A percentile compares a stretch with the other conserved stretches of the same genome.
Conservation (phyloP, 2,888 invertebrate species). For the Pediacus dermestoides region DNA sequence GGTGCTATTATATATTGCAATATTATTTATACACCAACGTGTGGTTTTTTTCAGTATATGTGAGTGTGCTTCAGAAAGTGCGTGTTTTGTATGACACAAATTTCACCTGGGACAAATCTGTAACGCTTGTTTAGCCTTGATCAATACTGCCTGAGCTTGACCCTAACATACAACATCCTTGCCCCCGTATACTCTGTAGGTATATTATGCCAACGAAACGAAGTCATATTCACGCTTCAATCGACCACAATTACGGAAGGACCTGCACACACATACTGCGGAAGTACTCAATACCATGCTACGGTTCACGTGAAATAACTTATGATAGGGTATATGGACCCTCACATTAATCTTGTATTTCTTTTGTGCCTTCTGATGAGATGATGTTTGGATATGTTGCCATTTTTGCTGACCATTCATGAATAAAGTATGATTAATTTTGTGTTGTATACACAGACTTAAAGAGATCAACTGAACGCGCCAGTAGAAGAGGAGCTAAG, state of each 20-base stretch:
- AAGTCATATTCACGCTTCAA: slow-evolving; percentile 21
- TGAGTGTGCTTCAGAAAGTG: slow-evolving; percentile 8
- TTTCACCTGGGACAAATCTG: slow-evolving; percentile 26
- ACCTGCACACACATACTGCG: slow-evolving; percentile 21
- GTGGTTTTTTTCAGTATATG: no score
- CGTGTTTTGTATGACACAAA: slow-evolving; percentile 16
- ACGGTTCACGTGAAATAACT: slow-evolving; percentile 21
- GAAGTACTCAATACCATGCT: slow-evolving; percentile 26
- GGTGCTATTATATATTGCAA: no score
- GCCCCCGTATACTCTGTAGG: background rate
- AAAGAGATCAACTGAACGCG: no score
- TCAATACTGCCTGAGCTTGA: slow-evolving; percentile 24
- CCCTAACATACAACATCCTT: slow-evolving; percentile 15
- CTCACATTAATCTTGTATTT: slow-evolving; percentile 6
- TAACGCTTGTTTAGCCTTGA: slow-evolving; percentile 25
- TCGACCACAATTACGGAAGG: slow-evolving; percentile 23
- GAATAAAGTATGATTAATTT: no score
- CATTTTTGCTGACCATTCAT: no score
- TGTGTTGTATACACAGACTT: no score
- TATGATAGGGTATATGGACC: no score
- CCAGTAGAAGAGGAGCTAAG: no score
- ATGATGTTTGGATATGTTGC: no score
- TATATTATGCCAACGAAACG: slow-evolving; percentile 1
- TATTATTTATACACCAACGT: no score
- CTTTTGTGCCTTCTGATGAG: no score